Evolutionary conservation across 2,888 invertebrate genomes (phyloP), one percentile per base, ranked within the genome.

Genomic region (Pasiphila rectangulata): DNA sequence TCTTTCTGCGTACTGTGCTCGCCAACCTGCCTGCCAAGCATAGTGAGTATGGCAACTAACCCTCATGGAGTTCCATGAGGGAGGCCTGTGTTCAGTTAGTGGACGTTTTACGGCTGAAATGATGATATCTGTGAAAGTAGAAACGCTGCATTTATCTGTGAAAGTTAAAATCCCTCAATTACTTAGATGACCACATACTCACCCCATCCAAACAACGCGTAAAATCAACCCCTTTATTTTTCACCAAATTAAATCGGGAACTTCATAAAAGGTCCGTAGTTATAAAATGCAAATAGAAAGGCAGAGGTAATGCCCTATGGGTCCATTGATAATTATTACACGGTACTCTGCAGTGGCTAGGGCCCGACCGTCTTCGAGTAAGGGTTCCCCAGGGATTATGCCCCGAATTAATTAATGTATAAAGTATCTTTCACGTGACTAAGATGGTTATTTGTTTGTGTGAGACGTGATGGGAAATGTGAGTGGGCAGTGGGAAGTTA

Each of bases 281-380:
- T 72, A 73, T 74, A 69, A 74, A 76, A 79, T 78, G 79, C 75
- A 79, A 79, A 79, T 76, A 72, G 72, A 72, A 75, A 67, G 72
- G 54, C 48, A 42, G 62, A 60, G 65, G 67, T 52, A 57, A 54
- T 56, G 66, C 75, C 86, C 79, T 63, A 41, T 74, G 80, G 86
- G 82, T 72, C 75, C 83, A 84, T 84, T 85, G 87, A 84, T 86
- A 89, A 89, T 89, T 88, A 89, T 89, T 83, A 86, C 76, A 76
- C 72, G 70, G 75, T 62, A 67, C 37, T 40, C 40, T 43, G 30
- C 20, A n/a, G 23, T 42, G 25, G 17, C 44, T 41, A 36, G 38
- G 63, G 61, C 17, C 32, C 16, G 21, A n/a, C 69, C 72, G 73
- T 69, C 76, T 72, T 69, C 65, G 56, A 59, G 64, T 69, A 74